Percentiles rank a stretch among this genome's conserved stretches.
Conservation (phyloP, 2,113 vertebrate species). For the Dermatemys mawii region DNA sequence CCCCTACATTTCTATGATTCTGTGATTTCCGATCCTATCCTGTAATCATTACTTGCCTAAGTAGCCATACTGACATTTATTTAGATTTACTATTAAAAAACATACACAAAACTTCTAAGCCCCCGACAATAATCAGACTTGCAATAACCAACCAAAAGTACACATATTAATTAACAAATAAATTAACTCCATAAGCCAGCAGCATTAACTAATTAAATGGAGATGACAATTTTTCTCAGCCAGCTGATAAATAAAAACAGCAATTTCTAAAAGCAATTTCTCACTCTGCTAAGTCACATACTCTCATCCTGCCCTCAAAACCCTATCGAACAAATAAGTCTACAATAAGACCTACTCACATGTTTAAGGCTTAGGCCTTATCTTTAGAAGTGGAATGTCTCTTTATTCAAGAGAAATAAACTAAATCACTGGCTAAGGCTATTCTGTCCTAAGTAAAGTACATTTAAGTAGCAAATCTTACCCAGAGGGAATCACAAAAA, state of each 20-base stretch:
- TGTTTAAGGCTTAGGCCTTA: neutral
- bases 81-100: neutral
- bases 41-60: neutral
- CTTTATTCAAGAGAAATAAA: neutral
- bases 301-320: neutral
- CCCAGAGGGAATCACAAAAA: slow-evolving; percentile 98
- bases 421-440: neutral
- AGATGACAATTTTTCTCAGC: neutral
- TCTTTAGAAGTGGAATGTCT: neutral
- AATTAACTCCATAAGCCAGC: neutral
- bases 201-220: neutral
- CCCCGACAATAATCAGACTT: neutral
- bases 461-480: slow-evolving; percentile 71
- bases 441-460: neutral
- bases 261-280: neutral
- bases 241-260: neutral
- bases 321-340: neutral
- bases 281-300: neutral
- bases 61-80: neutral
- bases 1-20: neutral
- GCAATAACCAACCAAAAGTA: neutral
- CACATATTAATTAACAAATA: neutral
- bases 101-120: neutral
- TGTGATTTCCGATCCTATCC: neutral
- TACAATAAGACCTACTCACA: neutral